Base-by-base conservation (phyloP, 2,888 invertebrate genomes). In the Ypsolopha scabrella region DNA sequence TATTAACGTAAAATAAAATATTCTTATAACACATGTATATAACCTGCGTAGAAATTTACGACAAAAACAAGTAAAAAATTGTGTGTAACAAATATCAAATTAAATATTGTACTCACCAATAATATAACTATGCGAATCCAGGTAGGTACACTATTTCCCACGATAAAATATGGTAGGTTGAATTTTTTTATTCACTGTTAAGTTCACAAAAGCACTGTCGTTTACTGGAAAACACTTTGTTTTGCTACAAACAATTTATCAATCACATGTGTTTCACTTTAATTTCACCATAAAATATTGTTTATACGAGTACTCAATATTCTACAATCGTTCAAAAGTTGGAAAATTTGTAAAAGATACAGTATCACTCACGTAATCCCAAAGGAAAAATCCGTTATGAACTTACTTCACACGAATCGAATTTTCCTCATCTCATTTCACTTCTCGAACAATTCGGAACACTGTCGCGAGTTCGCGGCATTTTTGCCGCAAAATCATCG, bases 401-500 rank as follows among this genome's bases (percentile, higher is more conserved):
- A 46, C 46, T 39, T 6, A 6, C 7, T 7, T 7, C 34, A 11
- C 33, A 39, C 34, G 35, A 46, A 35, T 35, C 6, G 11, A n/a
- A 33, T 45, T 33, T 46, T 11, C n/a, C 46, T 35, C 46, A 46
- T 46, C 35, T 9, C 46, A 35, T 36, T 36, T 34, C 46, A 34
- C 46, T 11, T 11, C 7, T 11, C 35, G 33, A 34, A 46, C 33
- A 43, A 43, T 43, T 9, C 43, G 43, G 6, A 41, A 43, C 43
- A 24, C 9, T 8, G 9, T 46, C 46, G 35, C 35, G 35, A 6
- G n/a, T 34, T 35, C 34, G 10, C 46, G 33, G 1, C 34, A 7
- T 50, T 49, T 13, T 49, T 49, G 39, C 37, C 52, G 51, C 35
- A 44, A 44, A 51, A 47, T 44, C 38, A 7, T 8, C 39, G 39